Evolutionary conservation across 1,140 invertebrate species (phyloP), one percentile per base, ranked within the genome.

Genomic region (Aphis gossypii): DNA sequence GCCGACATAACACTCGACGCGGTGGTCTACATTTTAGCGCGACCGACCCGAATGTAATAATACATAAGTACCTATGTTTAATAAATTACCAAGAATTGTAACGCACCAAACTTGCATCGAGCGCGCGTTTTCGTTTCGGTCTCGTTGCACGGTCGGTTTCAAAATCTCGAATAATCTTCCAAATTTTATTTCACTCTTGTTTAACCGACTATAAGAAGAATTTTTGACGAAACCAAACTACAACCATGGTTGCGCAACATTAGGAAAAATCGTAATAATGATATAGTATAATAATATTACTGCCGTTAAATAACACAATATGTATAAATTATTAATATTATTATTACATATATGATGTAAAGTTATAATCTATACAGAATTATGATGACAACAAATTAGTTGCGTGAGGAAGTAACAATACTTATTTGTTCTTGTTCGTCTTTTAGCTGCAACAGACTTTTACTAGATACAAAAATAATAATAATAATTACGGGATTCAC

Each of bases 101-200:
- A n/a, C 60, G 30, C 60, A n/a, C 30, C 60, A n/a, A 76, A 18
- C 60, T 76, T 68, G 60, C 60, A 18, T 30, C 30, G 30, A 68
- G 14, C 30, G 5, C 60, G 3, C 44, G 86, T 88, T 41, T 88
- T 88, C 86, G 86, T 88, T 88, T 88, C 86, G 86, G 86, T 88
- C 86, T 88, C 46, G 46, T 48, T 88, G 86, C 60, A 18, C 60
- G 60, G 60, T 35, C 86, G 46, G 86, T 88, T 88, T 46, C 86
- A 88, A 88, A 88, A 88, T 88, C 11, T 30, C 86, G 30, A 30
- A 14, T 44, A 46, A 48, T 88, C 86, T 48, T 88, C 86, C 38
- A 83, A 88, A 88, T 88, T 88, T 23, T 3, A 48, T 88, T 41
- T 46, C 41, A 20, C 48, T 30, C 86, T 35, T 21, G 41, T 9